phyloP scores from a whole-genome alignment of 2,888 invertebrate genomes.

The Aromia moschata region DNA sequence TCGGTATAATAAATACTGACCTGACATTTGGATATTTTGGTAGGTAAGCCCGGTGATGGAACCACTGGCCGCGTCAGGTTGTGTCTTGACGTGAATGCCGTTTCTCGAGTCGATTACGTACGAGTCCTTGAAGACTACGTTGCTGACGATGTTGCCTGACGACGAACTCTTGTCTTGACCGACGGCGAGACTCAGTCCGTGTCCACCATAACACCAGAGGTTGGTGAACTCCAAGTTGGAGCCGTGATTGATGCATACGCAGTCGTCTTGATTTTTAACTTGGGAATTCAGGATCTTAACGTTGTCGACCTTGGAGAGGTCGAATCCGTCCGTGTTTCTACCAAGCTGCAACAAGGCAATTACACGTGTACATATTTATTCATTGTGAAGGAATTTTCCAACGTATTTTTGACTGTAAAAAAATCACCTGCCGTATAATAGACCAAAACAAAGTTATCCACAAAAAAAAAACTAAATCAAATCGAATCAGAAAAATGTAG shows the following conservation, averaged over 20 bases:
- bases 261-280: slow-evolving; percentile 42
- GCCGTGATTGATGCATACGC: slow-evolving; percentile 39
- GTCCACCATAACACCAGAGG: slow-evolving; percentile 38
- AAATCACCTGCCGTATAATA: no score
- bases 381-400: no score
- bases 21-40: slow-evolving; percentile 33
- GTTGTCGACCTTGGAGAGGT: slow-evolving; percentile 29
- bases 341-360: slow-evolving; percentile 31
- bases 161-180: slow-evolving; percentile 31
- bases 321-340: slow-evolving; percentile 42
- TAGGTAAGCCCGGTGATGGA: slow-evolving; percentile 34
- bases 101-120: slow-evolving; percentile 30
- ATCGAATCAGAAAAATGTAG: no score
- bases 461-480: no score
- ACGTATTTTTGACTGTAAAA: no score
- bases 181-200: slow-evolving; percentile 39
- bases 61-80: slow-evolving; percentile 35
- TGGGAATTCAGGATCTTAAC: slow-evolving; percentile 23
- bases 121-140: slow-evolving; percentile 31
- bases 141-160: slow-evolving; percentile 28
- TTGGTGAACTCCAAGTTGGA: slow-evolving; percentile 29
- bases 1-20: no score
- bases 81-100: slow-evolving; percentile 42
- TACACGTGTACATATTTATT: no score
- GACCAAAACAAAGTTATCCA: no score